A percentile compares a stretch with the other conserved stretches of the same genome.
Evolutionary conservation across 2,113 vertebrate species (phyloP).

Genomic region (Varanus komodoensis): DNA sequence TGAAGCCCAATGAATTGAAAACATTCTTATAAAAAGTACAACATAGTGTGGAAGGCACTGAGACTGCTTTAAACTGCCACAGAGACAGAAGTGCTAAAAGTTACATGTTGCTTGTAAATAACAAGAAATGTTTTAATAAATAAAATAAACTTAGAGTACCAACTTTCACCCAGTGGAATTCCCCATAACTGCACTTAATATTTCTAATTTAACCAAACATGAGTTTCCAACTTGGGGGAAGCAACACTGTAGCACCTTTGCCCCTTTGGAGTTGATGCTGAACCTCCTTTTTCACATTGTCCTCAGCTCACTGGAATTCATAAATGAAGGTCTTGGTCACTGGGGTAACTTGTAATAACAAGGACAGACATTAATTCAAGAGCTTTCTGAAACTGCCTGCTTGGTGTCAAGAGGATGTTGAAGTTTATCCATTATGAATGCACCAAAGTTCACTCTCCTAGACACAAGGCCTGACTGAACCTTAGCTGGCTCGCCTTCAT

Average conservation of each 20-base stretch:
- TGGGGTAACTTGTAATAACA: not conserved
- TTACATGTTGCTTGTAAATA: no score
- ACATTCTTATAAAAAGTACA: not conserved
- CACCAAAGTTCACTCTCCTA: not conserved
- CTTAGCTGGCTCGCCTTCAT: not conserved
- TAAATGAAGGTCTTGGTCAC: not conserved
- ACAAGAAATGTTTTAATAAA: no score
- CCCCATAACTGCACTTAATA: not conserved
- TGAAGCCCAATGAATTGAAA: not conserved
- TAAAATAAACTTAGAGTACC: no score
- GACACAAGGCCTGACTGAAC: not conserved
- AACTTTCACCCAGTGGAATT: not conserved
- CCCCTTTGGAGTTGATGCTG: not conserved
- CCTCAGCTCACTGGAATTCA: not conserved
- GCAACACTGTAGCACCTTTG: not conserved
- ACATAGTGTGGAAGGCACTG: not conserved
- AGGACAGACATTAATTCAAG: not conserved
- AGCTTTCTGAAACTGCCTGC: not conserved
- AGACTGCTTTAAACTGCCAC: not conserved
- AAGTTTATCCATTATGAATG: not conserved
- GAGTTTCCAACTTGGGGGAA: not conserved
- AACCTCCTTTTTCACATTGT: not conserved
- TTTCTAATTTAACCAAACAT: not conserved
- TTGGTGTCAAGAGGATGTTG: not conserved
- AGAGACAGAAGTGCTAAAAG: not conserved